phyloP scores from a whole-genome alignment of 2,888 invertebrate species.

The Hyposoter dolosus region DNA sequence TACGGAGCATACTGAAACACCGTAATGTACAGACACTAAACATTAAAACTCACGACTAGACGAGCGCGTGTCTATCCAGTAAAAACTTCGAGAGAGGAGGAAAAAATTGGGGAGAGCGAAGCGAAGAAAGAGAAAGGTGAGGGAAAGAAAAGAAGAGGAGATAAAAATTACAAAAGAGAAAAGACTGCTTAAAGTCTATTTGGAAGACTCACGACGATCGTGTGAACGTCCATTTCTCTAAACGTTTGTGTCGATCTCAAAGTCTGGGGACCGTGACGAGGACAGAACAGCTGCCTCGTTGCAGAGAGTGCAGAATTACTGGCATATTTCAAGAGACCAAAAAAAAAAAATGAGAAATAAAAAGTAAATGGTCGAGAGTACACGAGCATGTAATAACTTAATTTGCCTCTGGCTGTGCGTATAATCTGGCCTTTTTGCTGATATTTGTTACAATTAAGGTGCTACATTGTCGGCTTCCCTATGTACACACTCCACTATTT shows the following conservation, averaged over 20 bases:
- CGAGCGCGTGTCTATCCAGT: slow-evolving; percentile 6
- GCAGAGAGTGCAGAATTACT: slow-evolving; percentile 19
- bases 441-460: slow-evolving; percentile 71
- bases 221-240: slow-evolving; percentile 13
- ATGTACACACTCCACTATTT: slow-evolving; percentile 60
- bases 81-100: background rate
- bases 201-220: slow-evolving; percentile 46
- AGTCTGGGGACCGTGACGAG: slow-evolving; percentile 30
- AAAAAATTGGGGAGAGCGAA: background rate
- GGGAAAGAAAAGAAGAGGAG: background rate
- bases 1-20: background rate
- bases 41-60: slow-evolving; percentile 18
- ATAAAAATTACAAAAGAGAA: slow-evolving; percentile 12
- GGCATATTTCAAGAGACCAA: background rate
- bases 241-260: slow-evolving; percentile 2
- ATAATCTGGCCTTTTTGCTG: slow-evolving; percentile 62
- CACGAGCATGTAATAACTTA: slow-evolving; percentile 73
- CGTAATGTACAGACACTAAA: slow-evolving; percentile 23
- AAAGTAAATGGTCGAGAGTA: slow-evolving; percentile 29
- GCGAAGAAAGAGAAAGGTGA: slow-evolving; percentile 6
- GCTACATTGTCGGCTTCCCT: slow-evolving; percentile 64
- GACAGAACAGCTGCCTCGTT: slow-evolving; percentile 36
- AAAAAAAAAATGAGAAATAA: background rate
- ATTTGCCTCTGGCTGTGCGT: slow-evolving; percentile 68
- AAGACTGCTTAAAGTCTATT: slow-evolving; percentile 15